These are phyloP conservation scores for Leptopilina clavipes DNA, from an alignment of 1,140 invertebrate species.

Conservation along the genomic window DNA sequence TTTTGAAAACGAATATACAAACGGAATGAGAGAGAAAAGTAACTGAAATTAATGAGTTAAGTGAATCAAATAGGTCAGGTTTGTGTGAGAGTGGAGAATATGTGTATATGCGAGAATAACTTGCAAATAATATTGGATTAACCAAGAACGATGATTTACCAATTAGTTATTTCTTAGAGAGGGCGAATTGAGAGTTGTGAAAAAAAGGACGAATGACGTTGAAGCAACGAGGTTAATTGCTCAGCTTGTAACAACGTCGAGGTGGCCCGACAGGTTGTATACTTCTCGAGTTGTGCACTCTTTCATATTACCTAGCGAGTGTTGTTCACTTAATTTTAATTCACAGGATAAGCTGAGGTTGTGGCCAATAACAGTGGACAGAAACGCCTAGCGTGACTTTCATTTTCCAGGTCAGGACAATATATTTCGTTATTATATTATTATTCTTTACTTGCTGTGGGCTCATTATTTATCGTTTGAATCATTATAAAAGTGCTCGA, in stretches of 20 bases:
- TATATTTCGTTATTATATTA: slow-evolving; percentile 72
- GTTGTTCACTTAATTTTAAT: slow-evolving; percentile 48
- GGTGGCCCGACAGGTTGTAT: slow-evolving; percentile 17
- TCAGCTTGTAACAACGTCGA: slow-evolving; percentile 36
- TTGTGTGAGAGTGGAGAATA: neutral
- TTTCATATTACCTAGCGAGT: slow-evolving; percentile 34
- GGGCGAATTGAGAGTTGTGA: slow-evolving; percentile 36
- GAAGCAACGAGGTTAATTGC: slow-evolving; percentile 53
- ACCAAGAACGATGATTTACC: slow-evolving; percentile 4
- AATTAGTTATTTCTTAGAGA: slow-evolving; percentile 9
- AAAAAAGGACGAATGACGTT: slow-evolving; percentile 36
- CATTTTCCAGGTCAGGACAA: slow-evolving; percentile 70
- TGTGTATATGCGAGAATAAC: neutral
- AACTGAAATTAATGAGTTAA: slow-evolving; percentile 43
- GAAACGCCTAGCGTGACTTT: slow-evolving; percentile 68
- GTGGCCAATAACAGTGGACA: slow-evolving; percentile 65
- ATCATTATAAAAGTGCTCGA: slow-evolving; percentile 49
- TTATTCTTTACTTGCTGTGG: slow-evolving; percentile 53
- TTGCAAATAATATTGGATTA: slow-evolving; percentile 11
- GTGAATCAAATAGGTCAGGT: neutral
- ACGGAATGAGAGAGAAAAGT: slow-evolving; percentile 36
- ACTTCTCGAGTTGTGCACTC: slow-evolving; percentile 37
- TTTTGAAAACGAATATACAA: too few species aligned
- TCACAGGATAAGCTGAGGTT: slow-evolving; percentile 40
- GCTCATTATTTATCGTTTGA: slow-evolving; percentile 62